Percentiles rank a stretch among this genome's conserved stretches.
phyloP scores from a whole-genome alignment of 2,888 invertebrate genomes.

The Eristalis pertinax region DNA sequence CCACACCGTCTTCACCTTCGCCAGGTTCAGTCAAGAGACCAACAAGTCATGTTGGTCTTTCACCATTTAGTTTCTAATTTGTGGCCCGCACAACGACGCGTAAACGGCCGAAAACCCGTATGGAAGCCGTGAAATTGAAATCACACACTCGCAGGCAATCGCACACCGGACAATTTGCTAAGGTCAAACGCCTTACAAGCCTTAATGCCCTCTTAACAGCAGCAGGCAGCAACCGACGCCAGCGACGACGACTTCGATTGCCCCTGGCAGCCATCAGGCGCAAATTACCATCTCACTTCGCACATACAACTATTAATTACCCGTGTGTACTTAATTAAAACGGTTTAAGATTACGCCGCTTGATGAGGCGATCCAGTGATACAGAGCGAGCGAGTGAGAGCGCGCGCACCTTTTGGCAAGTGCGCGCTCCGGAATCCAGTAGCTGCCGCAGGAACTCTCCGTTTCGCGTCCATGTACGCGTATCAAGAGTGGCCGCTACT shows the following conservation, averaged over 20 bases:
- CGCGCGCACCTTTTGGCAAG: constrained; percentile 68
- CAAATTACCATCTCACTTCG: constrained; percentile 71
- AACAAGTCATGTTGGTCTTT: neutral
- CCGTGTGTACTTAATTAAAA: constrained; percentile 72
- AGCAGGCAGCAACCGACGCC: neutral
- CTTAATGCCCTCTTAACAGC: neutral
- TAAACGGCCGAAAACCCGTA: neutral
- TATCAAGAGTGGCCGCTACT: constrained; percentile 30
- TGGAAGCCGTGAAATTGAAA: neutral
- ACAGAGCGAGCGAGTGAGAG: constrained; percentile 29
- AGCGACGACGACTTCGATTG: constrained; percentile 14
- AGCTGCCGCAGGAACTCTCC: constrained; percentile 23
- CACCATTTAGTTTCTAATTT: neutral
- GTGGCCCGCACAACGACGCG: neutral
- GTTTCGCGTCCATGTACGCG: neutral
- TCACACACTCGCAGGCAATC: constrained; percentile 10
- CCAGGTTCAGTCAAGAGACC: no score
- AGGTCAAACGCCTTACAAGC: constrained; percentile 66
- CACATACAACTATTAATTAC: constrained; percentile 72
- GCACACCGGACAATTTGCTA: constrained; percentile 50
- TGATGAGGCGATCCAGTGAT: constrained; percentile 67
- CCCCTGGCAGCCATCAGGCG: constrained; percentile 55
- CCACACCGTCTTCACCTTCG: no score
- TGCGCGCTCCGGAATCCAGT: constrained; percentile 46
- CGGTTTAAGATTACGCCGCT: constrained; percentile 71